Conservation (phyloP, 1,140 invertebrate genomes). For the Contarinia nasturtii region DNA sequence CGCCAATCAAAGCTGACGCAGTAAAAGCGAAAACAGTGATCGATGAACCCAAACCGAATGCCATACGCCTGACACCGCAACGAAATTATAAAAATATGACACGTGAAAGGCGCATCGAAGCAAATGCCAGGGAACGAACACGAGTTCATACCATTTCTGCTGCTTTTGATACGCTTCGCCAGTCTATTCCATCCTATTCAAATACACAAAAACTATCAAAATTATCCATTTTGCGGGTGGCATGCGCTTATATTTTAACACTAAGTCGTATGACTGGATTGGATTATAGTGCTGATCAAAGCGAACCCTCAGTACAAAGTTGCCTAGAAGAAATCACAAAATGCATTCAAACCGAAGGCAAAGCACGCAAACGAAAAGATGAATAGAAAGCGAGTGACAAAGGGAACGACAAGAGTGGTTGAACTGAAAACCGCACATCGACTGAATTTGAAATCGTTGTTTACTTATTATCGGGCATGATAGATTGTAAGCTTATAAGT, state of each 20-base stretch:
- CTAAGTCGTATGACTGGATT: slow-evolving; percentile 46
- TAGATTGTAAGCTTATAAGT: no score
- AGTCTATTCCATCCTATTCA: slow-evolving; percentile 72
- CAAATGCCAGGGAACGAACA: slow-evolving; percentile 79
- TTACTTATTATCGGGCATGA: no score
- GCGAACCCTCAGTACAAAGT: slow-evolving; percentile 35
- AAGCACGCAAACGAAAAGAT: slow-evolving; percentile 68
- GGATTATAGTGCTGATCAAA: slow-evolving; percentile 34
- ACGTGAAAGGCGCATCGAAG: slow-evolving; percentile 73
- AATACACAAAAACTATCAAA: slow-evolving; percentile 87
- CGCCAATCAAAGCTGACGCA: slow-evolving; percentile 1
- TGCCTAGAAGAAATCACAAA: slow-evolving; percentile 71
- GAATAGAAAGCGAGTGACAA: slow-evolving; percentile 25
- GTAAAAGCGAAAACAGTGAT: slow-evolving; percentile 1
- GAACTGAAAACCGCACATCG: no score
- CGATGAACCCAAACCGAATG: slow-evolving; percentile 1
- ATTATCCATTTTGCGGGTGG: slow-evolving; percentile 75
- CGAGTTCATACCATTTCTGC: slow-evolving; percentile 88
- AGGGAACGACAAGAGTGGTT: no score
- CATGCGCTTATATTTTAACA: slow-evolving; percentile 77
- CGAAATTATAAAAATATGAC: slow-evolving; percentile 94
- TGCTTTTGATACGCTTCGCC: slow-evolving; percentile 74
- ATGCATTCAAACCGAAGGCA: slow-evolving; percentile 83
- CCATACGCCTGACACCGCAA: slow-evolving; percentile 34
- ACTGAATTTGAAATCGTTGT: no score